phyloP scores from a whole-genome alignment of 2,113 vertebrate species.

The Piprites chloris region DNA sequence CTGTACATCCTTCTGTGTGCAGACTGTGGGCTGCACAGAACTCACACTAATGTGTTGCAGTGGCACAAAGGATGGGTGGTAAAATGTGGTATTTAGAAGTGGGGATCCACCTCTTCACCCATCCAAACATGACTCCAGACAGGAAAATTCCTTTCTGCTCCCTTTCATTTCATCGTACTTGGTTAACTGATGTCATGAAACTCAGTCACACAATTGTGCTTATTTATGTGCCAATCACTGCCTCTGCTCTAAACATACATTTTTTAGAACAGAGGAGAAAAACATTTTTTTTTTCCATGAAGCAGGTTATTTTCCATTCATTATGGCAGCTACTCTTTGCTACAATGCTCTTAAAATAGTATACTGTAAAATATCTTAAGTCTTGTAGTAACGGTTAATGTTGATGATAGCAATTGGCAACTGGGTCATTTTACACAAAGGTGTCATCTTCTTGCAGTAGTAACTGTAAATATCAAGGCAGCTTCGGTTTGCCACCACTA shows the following conservation, averaged over 20 bases:
- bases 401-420: neutral
- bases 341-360: neutral
- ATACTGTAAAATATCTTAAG: neutral
- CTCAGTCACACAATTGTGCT: neutral
- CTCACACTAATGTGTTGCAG: rapidly evolving
- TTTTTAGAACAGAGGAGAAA: neutral
- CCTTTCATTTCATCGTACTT: neutral
- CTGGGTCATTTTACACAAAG: neutral
- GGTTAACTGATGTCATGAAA: neutral
- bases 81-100: neutral
- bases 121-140: neutral
- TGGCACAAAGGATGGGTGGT: neutral
- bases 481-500: neutral
- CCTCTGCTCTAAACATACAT: neutral
- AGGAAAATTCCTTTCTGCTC: neutral
- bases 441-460: neutral
- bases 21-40: neutral
- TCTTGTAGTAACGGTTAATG: neutral
- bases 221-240: neutral
- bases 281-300: neutral
- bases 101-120: neutral
- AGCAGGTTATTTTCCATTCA: neutral
- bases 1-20: neutral
- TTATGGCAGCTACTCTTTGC: neutral
- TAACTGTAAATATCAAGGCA: neutral